Base-by-base conservation (phyloP, 1,140 invertebrate genomes). In the Eriosoma lanigerum region DNA sequence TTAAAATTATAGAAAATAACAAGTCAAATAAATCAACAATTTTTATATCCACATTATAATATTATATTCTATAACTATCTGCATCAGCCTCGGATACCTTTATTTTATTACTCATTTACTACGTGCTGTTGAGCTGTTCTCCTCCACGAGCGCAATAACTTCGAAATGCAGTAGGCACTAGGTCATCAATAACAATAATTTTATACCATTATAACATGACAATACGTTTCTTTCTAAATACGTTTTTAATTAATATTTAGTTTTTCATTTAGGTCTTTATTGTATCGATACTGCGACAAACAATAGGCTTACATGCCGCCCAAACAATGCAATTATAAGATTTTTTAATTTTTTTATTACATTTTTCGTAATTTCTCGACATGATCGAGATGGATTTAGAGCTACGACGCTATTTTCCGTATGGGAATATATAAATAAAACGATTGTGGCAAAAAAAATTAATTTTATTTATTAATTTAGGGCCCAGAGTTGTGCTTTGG, bases 181-280 rank as follows among this genome's bases (percentile, higher is more conserved):
- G n/a, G 62, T 66, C 32, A 44, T 66, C 38, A 44, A n/a, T n/a
- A n/a, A n/a, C n/a, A n/a, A n/a, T n/a, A 66, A 10, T 66, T 13
- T 66, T 66, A n/a, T 17, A 44, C 19, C 5, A 29, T 44, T 62
- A 60, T 19, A 60, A 29, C 6, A n/a, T n/a, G n/a, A n/a, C n/a
- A n/a, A n/a, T 44, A 68, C 48, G 48, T 38, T 68, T 48, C 21
- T 68, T 13, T 68, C 21, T 26, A 21, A 48, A 68, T 68, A 17
- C 1, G 15, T 24, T 48, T 46, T 68, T 48, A 48, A 68, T 68
- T 48, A 68, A 68, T 68, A 48, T 68, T 68, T 68, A 24, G 6
- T 68, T 68, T 58, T 58, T 58, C 54, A 26, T 58, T 48, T 68
- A 68, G 44, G 21, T 68, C 21, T 68, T 66, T 48, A 68, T 26